Percentiles rank a stretch among this genome's conserved stretches.
Evolutionary conservation across 2,888 invertebrate genomes (phyloP).

Genomic region (Malthinus flaveolus): DNA sequence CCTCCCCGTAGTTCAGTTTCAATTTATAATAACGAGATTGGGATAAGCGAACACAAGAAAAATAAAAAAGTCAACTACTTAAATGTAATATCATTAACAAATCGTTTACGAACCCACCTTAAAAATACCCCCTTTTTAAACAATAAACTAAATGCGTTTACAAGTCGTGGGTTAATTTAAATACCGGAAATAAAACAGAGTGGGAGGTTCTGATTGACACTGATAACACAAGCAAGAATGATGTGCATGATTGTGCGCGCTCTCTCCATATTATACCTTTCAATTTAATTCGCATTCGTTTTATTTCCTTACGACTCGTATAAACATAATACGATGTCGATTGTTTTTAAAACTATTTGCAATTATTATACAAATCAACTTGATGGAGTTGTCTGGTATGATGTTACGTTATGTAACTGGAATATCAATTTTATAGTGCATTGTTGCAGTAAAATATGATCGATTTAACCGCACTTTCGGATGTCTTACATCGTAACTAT

Average conservation of each 20-base stretch:
- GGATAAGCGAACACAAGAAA: too few relatives aligned
- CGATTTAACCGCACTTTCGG: too few relatives aligned
- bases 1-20: too few relatives aligned
- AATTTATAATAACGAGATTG: too few relatives aligned
- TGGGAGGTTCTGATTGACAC: conserved; percentile 24
- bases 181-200: conserved; percentile 21
- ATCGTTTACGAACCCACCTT: conserved; percentile 6
- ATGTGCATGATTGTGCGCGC: conserved; percentile 21
- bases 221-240: conserved; percentile 21
- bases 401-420: too few relatives aligned
- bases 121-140: not conserved
- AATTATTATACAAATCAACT: conserved; percentile 3
- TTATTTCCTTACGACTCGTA: not conserved
- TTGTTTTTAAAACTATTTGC: not conserved
- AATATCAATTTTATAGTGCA: too few relatives aligned
- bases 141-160: conserved; percentile 6
- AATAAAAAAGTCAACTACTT: too few relatives aligned
- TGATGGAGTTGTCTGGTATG: too few relatives aligned
- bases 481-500: too few relatives aligned
- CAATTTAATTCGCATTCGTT: conserved; percentile 12
- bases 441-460: too few relatives aligned
- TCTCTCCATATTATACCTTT: conserved; percentile 17
- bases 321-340: not conserved
- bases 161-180: conserved; percentile 12
- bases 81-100: not conserved